phyloP scores from a whole-genome alignment of 2,888 invertebrate species.

The Furcula furcula region DNA sequence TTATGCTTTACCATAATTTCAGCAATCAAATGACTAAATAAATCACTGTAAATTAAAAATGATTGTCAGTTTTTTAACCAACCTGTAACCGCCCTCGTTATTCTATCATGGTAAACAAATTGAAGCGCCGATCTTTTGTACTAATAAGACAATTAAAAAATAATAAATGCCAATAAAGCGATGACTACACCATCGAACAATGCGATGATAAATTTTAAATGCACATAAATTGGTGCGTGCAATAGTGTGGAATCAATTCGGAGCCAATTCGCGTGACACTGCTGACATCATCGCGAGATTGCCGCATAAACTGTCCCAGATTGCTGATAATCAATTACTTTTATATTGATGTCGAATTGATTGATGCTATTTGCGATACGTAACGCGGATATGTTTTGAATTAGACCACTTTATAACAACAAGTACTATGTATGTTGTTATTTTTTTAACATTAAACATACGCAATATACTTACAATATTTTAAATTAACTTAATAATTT shows the following conservation, averaged over 20 bases:
- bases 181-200: slow-evolving; percentile 44
- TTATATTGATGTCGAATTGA: slow-evolving; percentile 67
- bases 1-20: neutral
- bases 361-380: slow-evolving; percentile 10
- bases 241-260: slow-evolving; percentile 53
- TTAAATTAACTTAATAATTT: too few species aligned
- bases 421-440: too few species aligned
- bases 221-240: slow-evolving; percentile 56
- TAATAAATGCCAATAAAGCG: slow-evolving; percentile 49
- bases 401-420: slow-evolving; percentile 19
- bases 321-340: slow-evolving; percentile 66
- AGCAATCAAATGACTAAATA: slow-evolving; percentile 1
- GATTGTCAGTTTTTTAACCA: slow-evolving; percentile 1
- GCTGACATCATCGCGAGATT: slow-evolving; percentile 58
- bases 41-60: neutral
- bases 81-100: neutral
- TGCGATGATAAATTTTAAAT: slow-evolving; percentile 41
- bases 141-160: slow-evolving; percentile 33
- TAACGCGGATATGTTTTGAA: slow-evolving; percentile 25
- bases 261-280: slow-evolving; percentile 33
- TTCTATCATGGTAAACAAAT: neutral
- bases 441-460: too few species aligned
- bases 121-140: neutral
- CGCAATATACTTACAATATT: too few species aligned
- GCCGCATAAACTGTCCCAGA: slow-evolving; percentile 52